These are phyloP conservation scores for Sitophilus oryzae DNA, from an alignment of 1,140 invertebrate genomes.

Conservation along the genomic window DNA sequence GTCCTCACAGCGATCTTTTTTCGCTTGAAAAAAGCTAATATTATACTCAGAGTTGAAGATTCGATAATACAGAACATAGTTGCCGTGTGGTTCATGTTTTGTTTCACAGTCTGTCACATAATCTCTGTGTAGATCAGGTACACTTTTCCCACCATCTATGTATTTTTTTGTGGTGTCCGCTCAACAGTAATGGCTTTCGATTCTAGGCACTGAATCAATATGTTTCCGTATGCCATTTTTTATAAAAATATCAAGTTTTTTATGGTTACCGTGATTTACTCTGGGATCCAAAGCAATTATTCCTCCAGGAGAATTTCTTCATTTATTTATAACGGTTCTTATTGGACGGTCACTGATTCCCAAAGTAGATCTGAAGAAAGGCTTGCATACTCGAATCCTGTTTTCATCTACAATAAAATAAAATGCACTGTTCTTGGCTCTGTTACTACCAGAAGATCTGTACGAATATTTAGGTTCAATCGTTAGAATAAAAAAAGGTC, in stretches of 20 bases:
- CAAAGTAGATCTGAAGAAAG: no score
- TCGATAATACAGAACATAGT: slow-evolving; percentile 34
- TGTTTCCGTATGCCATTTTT: slow-evolving; percentile 11
- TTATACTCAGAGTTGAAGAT: slow-evolving; percentile 39
- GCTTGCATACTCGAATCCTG: no score
- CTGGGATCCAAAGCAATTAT: not conserved
- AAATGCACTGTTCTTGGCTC: no score
- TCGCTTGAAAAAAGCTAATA: no score
- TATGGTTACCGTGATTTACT: slow-evolving; percentile 11
- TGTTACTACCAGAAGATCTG: no score
- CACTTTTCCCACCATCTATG: slow-evolving; percentile 34
- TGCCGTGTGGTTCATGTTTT: slow-evolving; percentile 9
- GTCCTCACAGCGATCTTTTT: no score
- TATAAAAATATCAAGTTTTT: slow-evolving; percentile 8
- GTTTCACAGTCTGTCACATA: slow-evolving; percentile 8
- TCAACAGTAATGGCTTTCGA: slow-evolving; percentile 10
- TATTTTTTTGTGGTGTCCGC: slow-evolving; percentile 6
- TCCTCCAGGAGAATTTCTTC: not conserved
- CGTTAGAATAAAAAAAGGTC: no score
- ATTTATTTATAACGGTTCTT: not conserved
- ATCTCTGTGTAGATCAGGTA: no score
- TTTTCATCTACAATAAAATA: no score
- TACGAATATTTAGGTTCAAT: no score
- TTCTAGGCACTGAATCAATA: slow-evolving; percentile 9
- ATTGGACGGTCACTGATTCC: slow-evolving; percentile 1